Evolutionary conservation across 2,888 invertebrate species (phyloP).

Genomic region (Chrysolina americana): DNA sequence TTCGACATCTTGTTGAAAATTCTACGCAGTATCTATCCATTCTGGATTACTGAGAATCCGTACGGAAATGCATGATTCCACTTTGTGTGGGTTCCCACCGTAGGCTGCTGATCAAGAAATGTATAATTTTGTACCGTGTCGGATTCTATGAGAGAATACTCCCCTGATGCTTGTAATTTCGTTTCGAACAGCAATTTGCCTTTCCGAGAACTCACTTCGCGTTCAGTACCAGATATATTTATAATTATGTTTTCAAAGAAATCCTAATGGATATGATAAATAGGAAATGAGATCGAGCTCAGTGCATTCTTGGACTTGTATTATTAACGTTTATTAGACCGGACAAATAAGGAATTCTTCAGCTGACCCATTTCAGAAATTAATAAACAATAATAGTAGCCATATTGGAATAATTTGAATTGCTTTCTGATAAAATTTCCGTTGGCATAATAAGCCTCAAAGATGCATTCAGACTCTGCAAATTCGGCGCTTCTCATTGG

Average conservation of each 20-base stretch:
- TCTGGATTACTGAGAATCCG: no score
- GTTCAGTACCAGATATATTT: neutral
- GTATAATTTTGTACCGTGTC: neutral
- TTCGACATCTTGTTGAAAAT: no score
- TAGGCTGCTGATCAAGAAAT: neutral
- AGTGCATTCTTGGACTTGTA: neutral
- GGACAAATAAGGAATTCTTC: neutral
- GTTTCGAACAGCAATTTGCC: neutral
- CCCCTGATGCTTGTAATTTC: conserved; percentile 7
- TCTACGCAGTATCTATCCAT: no score
- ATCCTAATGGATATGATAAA: conserved; percentile 18
- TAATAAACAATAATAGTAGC: neutral
- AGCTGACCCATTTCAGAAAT: neutral
- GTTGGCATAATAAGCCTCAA: no score
- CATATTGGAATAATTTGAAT: no score
- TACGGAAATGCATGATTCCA: neutral
- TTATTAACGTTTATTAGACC: neutral
- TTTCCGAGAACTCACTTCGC: conserved; percentile 1
- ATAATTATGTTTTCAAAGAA: conserved; percentile 14
- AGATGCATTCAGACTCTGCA: no score
- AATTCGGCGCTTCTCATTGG: no score
- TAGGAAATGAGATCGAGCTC: conserved; percentile 1
- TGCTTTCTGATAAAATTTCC: no score
- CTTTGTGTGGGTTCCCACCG: neutral
- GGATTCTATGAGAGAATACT: neutral